A percentile compares a stretch with the other conserved stretches of the same genome.
Evolutionary conservation across 1,140 invertebrate genomes (phyloP).

Genomic region (Drosophila suzukii): DNA sequence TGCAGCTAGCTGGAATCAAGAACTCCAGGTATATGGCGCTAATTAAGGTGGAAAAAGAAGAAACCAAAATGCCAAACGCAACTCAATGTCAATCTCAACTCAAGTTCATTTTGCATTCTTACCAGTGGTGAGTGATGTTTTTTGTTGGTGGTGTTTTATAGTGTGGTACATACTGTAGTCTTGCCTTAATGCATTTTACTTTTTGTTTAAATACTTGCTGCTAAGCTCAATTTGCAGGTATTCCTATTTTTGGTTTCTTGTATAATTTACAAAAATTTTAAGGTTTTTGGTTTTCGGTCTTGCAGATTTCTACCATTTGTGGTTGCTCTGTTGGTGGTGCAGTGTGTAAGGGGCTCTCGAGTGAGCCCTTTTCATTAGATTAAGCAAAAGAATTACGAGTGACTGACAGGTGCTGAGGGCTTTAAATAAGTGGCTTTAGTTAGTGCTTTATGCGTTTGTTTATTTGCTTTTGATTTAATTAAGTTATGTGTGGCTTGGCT

Average conservation of each 20-base stretch:
- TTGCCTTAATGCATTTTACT: conserved; percentile 20
- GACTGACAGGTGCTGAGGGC: conserved; percentile 40
- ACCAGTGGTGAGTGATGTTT: conserved; percentile 66
- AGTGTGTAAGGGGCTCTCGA: conserved; percentile 7
- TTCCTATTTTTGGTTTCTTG: conserved; percentile 41
- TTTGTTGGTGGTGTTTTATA: conserved; percentile 26
- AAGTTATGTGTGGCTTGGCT: conserved; percentile 16
- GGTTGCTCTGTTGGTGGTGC: conserved; percentile 30
- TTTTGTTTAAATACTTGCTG: conserved; percentile 36
- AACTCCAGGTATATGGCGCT: conserved; percentile 15
- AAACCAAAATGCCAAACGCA: conserved; percentile 50
- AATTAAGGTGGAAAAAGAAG: conserved; percentile 23
- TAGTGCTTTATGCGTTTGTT: conserved; percentile 36
- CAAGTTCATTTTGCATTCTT: conserved; percentile 78
- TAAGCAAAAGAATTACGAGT: conserved; percentile 38
- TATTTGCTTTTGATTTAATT: conserved; percentile 30
- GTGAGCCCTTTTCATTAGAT: conserved; percentile 6
- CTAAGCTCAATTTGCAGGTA: conserved; percentile 70
- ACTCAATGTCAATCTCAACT: conserved; percentile 45
- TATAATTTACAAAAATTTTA: conserved; percentile 66
- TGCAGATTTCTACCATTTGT: conserved; percentile 32
- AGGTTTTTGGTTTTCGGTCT: conserved; percentile 19
- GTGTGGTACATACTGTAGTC: conserved; percentile 25
- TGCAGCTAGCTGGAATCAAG: conserved; percentile 50
- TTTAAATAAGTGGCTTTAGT: conserved; percentile 37